Evolutionary conservation across 1,140 invertebrate genomes (phyloP), one percentile per base, ranked within the genome.

Genomic region (Drosophila setifemur): DNA sequence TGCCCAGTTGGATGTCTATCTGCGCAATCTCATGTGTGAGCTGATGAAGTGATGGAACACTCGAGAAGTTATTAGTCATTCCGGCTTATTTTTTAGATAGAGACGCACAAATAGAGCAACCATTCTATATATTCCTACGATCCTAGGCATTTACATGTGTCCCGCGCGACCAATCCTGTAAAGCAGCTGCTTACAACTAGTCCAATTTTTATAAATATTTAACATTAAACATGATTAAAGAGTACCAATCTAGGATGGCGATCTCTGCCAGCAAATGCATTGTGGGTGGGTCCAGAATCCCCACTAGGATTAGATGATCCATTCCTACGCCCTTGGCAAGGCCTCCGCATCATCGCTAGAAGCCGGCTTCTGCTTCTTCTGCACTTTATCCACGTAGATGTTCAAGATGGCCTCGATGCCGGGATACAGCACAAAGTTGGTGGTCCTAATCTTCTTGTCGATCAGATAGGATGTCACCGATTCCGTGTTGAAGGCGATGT

Each of bases 1-100:
- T 81, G 93, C 94, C 5, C 92, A 96, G 61, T 92, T 96, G 90
- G 93, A 96, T 73, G 89, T 92, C 19, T 96, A 96, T 77, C 94
- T 96, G 91, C 95, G 95, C 37, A 92, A 92, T 44, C 69, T 90
- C 3, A 90, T 90, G 88, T 50, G 73, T 11, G 88, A 90, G 63
- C 44, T 90, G 9, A 89, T 90, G 88, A 90, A 90, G 61, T 90
- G 40, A 79, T 33, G 7, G 7, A 4, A 33, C 4, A 2, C 3
- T n/a, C 23, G 68, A 47, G 21, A 33, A 29, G 31, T 70, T 66
- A 44, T 37, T 81, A 83, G 77, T 55, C 47, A 42, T 70, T 52
- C 48, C 43, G 53, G 78, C 78, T 82, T 82, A n/a, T 8, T 37
- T 5, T 37, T 69, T 82, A 82, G 78, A 70, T 71, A 48, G 55